Percentiles rank a stretch among this genome's conserved stretches.
Evolutionary conservation across 2,797 vertebrate genomes (phyloP).

Genomic region (Darevskia mixta): DNA sequence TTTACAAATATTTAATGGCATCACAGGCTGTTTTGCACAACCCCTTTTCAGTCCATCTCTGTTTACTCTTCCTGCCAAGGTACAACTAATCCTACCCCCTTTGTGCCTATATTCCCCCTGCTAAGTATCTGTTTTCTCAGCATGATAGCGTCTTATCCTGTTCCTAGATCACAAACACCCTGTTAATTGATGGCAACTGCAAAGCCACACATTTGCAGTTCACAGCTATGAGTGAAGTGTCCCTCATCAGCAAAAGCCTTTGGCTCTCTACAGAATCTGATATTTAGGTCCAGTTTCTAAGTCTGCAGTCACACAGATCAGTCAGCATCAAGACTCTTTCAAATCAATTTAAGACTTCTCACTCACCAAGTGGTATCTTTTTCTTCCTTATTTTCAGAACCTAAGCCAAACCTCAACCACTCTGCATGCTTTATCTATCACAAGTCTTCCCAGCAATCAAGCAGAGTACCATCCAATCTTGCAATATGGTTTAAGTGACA

Average conservation of each 20-base stretch:
- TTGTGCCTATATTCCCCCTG: not conserved
- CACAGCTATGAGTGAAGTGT: not conserved
- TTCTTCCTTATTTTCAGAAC: no score
- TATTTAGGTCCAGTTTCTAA: not conserved
- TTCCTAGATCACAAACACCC: not conserved
- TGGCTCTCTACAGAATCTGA: not conserved
- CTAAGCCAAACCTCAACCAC: not conserved
- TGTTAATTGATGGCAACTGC: not conserved
- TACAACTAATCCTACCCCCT: not conserved
- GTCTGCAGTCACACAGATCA: not conserved
- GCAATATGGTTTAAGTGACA: not conserved
- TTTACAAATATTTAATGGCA: not conserved
- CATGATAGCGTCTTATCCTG: not conserved
- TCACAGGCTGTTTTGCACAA: not conserved
- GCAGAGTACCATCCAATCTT: not conserved
- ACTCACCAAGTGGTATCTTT: not conserved
- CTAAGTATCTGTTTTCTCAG: not conserved
- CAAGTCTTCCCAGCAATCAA: not conserved
- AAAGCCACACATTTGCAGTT: not conserved
- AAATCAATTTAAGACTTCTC: not conserved
- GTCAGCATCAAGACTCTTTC: not conserved
- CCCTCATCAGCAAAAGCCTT: not conserved
- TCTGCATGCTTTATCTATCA: not conserved
- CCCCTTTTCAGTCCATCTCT: not conserved
- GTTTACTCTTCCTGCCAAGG: not conserved